Base-by-base conservation (phyloP, 2,888 invertebrate genomes). In the Lithophane socia region DNA sequence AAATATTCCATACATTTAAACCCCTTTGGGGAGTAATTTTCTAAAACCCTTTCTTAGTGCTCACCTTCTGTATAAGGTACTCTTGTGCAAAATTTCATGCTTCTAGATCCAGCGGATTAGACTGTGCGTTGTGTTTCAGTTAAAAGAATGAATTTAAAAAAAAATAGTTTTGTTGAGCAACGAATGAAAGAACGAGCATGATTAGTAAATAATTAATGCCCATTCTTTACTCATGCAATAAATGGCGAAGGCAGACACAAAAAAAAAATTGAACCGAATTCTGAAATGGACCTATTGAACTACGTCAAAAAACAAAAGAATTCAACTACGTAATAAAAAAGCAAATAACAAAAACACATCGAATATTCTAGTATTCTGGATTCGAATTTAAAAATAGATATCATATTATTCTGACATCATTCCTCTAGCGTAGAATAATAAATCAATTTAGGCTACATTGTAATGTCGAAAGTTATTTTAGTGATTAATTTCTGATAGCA, bases 331-430 rank as follows among this genome's bases (percentile, higher is more conserved):
- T n/a, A n/a, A 21, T 68, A 5, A n/a, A 66, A 63, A 54, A 60
- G 1, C 3, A 13, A 60, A 75, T 47, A 58, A 52, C 18, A 56
- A 66, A 75, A 75, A 56, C 1, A 47, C 18, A 37, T 58, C 29
- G 16, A 71, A 76, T 58, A 77, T 76, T 82, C 68, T 56, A 44
- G 44, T 58, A 7, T 52, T 60, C 49, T 42, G 80, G 24, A 68
- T 60, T 77, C 47, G 58, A 80, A 80, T 78, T 69, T 65, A 47
- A 65, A 81, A 73, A 60, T 77, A 47, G 58, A 58, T 77, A 67
- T 63, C 49, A 63, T 66, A 71, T 29, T 54, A 71, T 64, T 77
- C n/a, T 64, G 68, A 71, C 54, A 60, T 58, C 10, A 60, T 29
- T 70, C 37, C 18, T 69, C 29, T 47, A 29, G 42, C 42, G n/a